Base-by-base conservation (phyloP, 2,888 invertebrate species). In the Thelaira solivaga region DNA sequence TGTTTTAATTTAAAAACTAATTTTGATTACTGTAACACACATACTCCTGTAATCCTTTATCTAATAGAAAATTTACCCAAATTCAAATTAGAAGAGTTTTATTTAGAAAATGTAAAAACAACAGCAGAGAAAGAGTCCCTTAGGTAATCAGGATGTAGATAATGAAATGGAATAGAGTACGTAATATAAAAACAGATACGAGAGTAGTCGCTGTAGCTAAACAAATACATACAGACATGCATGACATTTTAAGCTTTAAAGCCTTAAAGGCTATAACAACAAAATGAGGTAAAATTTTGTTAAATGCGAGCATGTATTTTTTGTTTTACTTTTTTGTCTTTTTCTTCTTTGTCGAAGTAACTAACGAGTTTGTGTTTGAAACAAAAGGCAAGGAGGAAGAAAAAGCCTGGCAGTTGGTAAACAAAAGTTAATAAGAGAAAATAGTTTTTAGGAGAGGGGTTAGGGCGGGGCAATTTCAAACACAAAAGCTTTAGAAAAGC, bases 71-170 rank as follows among this genome's bases (percentile, higher is more conserved):
- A 29, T 36, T 49, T 67, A 49, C 41, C 36, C 51, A 75, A 62
- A 67, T 71, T 64, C 51, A 74, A 71, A 74, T 69, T 78, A 69
- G 51, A 74, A 74, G 69, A 78, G 53, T 53, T 74, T 69, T 61
- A 16, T 41, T 62, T 26, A n/a, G 26, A 62, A 49, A 68, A 51
- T 16, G 45, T 36, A 34, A 29, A 13, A 34, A 53, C 6, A 43
- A 59, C n/a, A 41, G 16, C 6, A 20, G 13, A 31, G 6, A 16
- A 55, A 75, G n/a, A 69, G 10, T 74, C 53, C 78, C 74, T 69
- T n/a, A 69, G 78, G 78, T 69, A 74, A 74, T 69, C 74, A 78
- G 73, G 64, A 78, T 74, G 78, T 61, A 74, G 69, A 74, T 69
- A 78, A 74, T 68, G 36, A 68, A 57, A 51, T 49, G 41, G 31